phyloP scores from a whole-genome alignment of 2,113 vertebrate species.

The Saimiri boliviensis region DNA sequence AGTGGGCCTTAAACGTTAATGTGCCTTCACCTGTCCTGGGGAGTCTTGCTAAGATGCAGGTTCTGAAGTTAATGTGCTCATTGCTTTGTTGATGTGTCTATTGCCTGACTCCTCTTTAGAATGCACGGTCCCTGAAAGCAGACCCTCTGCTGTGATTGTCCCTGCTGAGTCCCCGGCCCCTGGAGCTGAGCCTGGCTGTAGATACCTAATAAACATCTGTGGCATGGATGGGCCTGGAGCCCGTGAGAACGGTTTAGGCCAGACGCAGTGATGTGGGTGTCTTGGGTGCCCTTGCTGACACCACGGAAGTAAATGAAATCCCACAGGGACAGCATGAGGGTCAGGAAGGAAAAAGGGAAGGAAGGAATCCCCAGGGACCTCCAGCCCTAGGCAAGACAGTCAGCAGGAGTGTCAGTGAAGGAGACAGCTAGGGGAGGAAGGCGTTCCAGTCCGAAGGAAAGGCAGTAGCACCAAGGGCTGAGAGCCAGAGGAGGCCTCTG shows the following conservation, averaged over 20 bases:
- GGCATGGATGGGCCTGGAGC: not conserved
- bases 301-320: not conserved
- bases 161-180: not conserved
- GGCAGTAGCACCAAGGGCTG: not conserved
- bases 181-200: not conserved
- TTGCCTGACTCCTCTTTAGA: not conserved
- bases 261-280: not conserved
- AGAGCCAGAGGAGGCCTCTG: not conserved
- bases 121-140: not conserved
- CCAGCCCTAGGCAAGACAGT: not conserved
- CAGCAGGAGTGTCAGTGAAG: not conserved
- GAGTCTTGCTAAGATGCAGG: not conserved
- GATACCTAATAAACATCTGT: not conserved
- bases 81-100: not conserved
- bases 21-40: not conserved
- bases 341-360: not conserved
- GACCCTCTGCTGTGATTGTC: not conserved
- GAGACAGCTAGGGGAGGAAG: not conserved
- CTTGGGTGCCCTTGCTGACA: not conserved
- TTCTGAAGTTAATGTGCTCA: not conserved
- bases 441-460: not conserved
- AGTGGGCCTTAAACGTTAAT: not conserved
- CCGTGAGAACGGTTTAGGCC: fast-evolving
- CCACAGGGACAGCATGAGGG: not conserved
- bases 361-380: not conserved